Evolutionary conservation across 2,888 invertebrate genomes (phyloP), one percentile per base, ranked within the genome.

Genomic region (Electrophaes corylata): DNA sequence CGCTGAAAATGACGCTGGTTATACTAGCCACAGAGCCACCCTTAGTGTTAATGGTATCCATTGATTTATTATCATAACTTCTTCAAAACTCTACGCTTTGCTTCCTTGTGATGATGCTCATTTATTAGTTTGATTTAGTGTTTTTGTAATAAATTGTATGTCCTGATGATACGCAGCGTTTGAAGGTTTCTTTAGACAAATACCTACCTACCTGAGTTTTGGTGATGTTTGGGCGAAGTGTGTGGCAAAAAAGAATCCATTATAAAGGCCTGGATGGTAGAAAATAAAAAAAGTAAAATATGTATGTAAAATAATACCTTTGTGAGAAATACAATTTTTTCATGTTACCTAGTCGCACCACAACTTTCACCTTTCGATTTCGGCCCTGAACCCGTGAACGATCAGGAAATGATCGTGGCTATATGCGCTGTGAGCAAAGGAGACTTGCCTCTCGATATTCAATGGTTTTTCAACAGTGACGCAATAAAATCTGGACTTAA

Each of bases 391-490:
- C 93, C 93, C 51, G 92, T 94, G 59, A 94, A 95, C 75, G 94
- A 94, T 66, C 93, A 94, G 67, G 95, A 95, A 72, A 92, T 94
- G 85, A 93, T 94, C 29, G 94, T 95, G 18, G 93, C 94, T 12
- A 93, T 93, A 50, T 96, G 96, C 80, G 93, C 94, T 37, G 95
- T 95, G 19, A 93, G 93, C 67, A 95, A 95, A 81, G 96, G 97
- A 29, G 97, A 97, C 81, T 83, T 94, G 62, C 97, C 97, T 8
- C 89, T 97, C 57, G 93, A 93, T 66, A 95, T 97, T 58, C 92
- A 92, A 46, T 97, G 96, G 96, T 94, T 89, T 65, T 93, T 94
- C 71, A 92, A 93, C 66, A 88, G 83, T 51, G 78, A 79, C 60
- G 66, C 76, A 16, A 72, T 92, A 20, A 79, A 72, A 65, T 91